Evolutionary conservation across 2,797 vertebrate genomes (phyloP).

Genomic region (Pseudochromis fuscus): DNA sequence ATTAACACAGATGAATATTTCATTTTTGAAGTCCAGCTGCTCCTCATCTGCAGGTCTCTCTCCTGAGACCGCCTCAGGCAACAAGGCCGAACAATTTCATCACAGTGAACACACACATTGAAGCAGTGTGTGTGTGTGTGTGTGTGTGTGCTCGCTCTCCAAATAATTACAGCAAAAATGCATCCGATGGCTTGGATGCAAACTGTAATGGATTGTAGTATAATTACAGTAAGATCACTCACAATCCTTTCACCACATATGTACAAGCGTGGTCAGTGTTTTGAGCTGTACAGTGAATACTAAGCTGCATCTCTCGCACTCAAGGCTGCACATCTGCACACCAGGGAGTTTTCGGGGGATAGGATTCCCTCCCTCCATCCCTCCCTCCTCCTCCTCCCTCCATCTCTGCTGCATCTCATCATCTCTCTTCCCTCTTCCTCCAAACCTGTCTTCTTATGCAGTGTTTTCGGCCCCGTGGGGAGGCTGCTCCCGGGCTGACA

Average conservation of each 20-base stretch:
- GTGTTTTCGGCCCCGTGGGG: slow-evolving; percentile 53
- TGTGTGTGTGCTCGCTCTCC: not conserved
- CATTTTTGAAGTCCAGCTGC: slow-evolving; percentile 75
- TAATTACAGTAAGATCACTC: no score
- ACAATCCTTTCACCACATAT: no score
- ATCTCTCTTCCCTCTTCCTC: slow-evolving; percentile 27
- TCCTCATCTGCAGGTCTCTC: slow-evolving; percentile 65
- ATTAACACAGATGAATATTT: slow-evolving; percentile 76
- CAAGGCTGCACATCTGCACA: slow-evolving; percentile 41
- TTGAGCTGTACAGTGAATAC: slow-evolving; percentile 32
- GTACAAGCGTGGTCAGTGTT: slow-evolving; percentile 4
- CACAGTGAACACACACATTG: slow-evolving; percentile 23
- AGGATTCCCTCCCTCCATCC: slow-evolving; percentile 49
- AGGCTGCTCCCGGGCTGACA: slow-evolving; percentile 50
- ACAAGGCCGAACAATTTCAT: slow-evolving; percentile 51
- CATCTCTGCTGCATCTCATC: no score
- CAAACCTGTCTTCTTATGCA: slow-evolving; percentile 48
- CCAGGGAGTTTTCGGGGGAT: slow-evolving; percentile 37
- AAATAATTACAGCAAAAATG: slow-evolving; percentile 3
- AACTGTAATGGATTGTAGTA: not conserved
- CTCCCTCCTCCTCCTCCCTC: slow-evolving; percentile 16
- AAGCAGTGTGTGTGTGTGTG: not conserved
- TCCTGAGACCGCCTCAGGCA: slow-evolving; percentile 58
- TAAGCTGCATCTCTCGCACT: slow-evolving; percentile 30
- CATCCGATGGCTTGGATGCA: not conserved